Base-by-base conservation (phyloP, 2,888 invertebrate species). In the Coleophora deauratella region DNA sequence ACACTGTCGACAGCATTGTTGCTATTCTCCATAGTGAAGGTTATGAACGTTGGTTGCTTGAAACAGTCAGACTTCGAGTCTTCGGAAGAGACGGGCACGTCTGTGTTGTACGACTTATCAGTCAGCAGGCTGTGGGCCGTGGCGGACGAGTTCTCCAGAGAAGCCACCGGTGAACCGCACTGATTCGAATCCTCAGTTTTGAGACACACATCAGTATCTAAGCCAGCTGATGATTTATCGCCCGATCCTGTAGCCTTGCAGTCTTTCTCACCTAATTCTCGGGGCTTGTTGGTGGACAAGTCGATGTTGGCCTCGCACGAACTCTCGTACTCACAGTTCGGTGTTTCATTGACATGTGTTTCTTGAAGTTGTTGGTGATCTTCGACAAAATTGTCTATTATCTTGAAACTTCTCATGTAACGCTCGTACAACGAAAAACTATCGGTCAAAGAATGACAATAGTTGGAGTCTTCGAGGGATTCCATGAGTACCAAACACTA, bases 21-120 rank as follows among this genome's bases (percentile, higher is more conserved):
- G 47, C 86, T 86, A 45, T 86, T 86, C 55, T 86, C 86, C 86
- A 86, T 86, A 36, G 80, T 85, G 46, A 84, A 78, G 54, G 81
- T 76, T 67, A 84, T 74, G 36, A 85, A 81, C 37, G 81, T 65
- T 14, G 80, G 72, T 37, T 70, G 72, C 45, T 75, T 78, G 45
- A 67, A 63, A 41, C 55, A 51, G 44, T 66, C 68, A 7, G 62
- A 63, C 55, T 74, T 79, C 0, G 72, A 75, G 42, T 82, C 82
- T 49, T 82, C 82, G 0, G 77, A 80, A 3, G 76, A 73, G 10
- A 68, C 55, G 2, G 70, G 76, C 27, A 66, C 59, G 47, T 76
- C 77, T 4, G 65, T 59, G 31, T 61, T 63, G 44, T 76, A 57
- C 3, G 75, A 80, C 48, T 80, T 81, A 3, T 82, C 79, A 45